Base-by-base conservation (phyloP, 2,113 vertebrate genomes). In the Coturnix japonica region DNA sequence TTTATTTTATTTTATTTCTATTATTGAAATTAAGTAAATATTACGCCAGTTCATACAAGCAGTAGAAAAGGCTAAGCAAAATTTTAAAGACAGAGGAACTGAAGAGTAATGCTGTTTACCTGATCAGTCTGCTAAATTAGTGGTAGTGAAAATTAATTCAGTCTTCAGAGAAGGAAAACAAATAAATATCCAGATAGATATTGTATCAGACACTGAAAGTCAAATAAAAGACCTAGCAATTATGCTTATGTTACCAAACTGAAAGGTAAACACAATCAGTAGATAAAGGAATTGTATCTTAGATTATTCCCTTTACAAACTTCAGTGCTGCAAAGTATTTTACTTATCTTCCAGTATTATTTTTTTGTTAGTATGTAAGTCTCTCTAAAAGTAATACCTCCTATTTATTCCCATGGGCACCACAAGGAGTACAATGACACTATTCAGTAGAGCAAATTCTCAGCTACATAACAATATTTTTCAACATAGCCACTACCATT, bases 11-110 rank as follows among this genome's bases (percentile, higher is more conserved):
- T 92, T 94, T 0, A 1, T 41, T 75, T 3, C 12, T 77, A 9
- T 37, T 83, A 63, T 67, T 86, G 77, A 73, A 80, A 85, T 51
- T 65, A 60, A 69, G 25, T 6, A 43, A 39, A 13, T 25, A 2
- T 53, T 85, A 33, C 0, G 2, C 13, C 7, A 69, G 14, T 76
- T 85, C 35, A 67, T 18, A 39, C 0, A 0, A 3, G 8, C 26
- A 23, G 73, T 66, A 83, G 16, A 77, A 76, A 83, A 76, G 8
- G 37, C 15, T 37, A 37, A 26, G 16, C 14, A 72, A 44, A 46
- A 33, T 12, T 21, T 41, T 61, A 9, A 83, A 35, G 90, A 76
- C 8, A 88, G 35, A 69, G 14, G n/a, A 80, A 60, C 11, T 53
- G 25, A 85, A 15, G 8, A 82, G 12, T 3, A 79, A 47, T 5